A percentile compares a stretch with the other conserved stretches of the same genome.
Conservation (phyloP, 2,888 invertebrate genomes). For the Odontomyia ornata region DNA sequence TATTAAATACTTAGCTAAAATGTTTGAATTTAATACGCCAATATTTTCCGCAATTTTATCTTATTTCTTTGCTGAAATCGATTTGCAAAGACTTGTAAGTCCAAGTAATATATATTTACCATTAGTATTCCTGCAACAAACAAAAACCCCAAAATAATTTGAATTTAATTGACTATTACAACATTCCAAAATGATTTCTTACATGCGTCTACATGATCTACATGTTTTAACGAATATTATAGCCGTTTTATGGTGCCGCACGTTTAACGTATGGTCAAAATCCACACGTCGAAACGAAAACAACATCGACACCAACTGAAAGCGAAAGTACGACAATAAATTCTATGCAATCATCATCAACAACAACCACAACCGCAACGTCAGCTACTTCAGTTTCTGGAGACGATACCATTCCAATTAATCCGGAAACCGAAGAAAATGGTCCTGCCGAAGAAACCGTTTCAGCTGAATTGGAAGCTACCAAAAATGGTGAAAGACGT, state of each 20-base stretch:
- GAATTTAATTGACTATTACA: too few species aligned
- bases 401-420: conserved; percentile 51
- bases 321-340: conserved; percentile 60
- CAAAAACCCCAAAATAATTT: too few species aligned
- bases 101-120: too few species aligned
- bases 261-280: conserved; percentile 67
- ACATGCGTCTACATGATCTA: too few species aligned
- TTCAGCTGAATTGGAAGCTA: conserved; percentile 56
- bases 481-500: conserved; percentile 58
- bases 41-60: too few species aligned
- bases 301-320: conserved; percentile 55
- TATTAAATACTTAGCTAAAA: too few species aligned
- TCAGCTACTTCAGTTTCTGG: neutral
- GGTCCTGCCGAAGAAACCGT: conserved; percentile 56
- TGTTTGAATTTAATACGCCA: too few species aligned
- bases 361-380: neutral
- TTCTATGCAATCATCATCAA: conserved; percentile 65
- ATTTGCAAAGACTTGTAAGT: too few species aligned
- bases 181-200: too few species aligned
- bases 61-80: too few species aligned
- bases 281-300: conserved; percentile 64
- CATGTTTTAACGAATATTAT: conserved; percentile 47
- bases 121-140: too few species aligned
- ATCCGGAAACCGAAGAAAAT: conserved; percentile 63
- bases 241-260: conserved; percentile 72